phyloP scores from a whole-genome alignment of 2,113 vertebrate species.

The Ammodytes marinus region DNA sequence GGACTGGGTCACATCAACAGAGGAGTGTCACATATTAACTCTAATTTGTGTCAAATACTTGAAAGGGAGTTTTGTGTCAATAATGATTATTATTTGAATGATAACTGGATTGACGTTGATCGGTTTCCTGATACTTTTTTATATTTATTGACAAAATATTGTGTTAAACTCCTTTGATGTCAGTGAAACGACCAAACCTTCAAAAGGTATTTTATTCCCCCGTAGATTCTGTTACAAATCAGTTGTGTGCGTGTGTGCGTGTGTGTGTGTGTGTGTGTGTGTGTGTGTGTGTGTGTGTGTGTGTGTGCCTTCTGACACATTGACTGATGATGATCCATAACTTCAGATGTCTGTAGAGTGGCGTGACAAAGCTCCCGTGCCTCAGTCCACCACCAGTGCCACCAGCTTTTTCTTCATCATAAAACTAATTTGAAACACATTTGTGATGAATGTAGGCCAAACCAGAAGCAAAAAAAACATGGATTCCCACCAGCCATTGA shows the following conservation, averaged over 20 bases:
- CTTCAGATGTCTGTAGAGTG: not conserved
- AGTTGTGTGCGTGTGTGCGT: too few species aligned
- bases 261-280: too few species aligned
- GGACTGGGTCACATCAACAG: too few species aligned
- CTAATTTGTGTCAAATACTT: not conserved
- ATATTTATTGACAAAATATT: too few species aligned
- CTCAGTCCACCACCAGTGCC: conserved; percentile 6
- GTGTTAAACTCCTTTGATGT: too few species aligned
- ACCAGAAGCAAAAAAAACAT: conserved; percentile 18
- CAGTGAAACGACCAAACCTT: too few species aligned
- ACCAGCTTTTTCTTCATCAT: conserved; percentile 17
- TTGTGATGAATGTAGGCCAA: conserved; percentile 34
- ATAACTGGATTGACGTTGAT: too few species aligned
- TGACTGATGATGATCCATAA: conserved; percentile 18
- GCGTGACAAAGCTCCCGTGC: conserved; percentile 22
- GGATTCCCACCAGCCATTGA: not conserved
- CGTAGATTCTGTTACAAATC: not conserved
- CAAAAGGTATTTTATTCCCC: too few species aligned
- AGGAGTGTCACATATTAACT: too few species aligned
- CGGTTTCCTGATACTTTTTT: too few species aligned
- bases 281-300: too few species aligned
- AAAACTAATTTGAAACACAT: conserved; percentile 55
- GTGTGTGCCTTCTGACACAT: not conserved
- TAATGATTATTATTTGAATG: too few species aligned
- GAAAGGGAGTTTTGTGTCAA: not conserved